Base-by-base conservation (phyloP, 1,140 invertebrate species). In the Polypedilum vanderplanki region DNA sequence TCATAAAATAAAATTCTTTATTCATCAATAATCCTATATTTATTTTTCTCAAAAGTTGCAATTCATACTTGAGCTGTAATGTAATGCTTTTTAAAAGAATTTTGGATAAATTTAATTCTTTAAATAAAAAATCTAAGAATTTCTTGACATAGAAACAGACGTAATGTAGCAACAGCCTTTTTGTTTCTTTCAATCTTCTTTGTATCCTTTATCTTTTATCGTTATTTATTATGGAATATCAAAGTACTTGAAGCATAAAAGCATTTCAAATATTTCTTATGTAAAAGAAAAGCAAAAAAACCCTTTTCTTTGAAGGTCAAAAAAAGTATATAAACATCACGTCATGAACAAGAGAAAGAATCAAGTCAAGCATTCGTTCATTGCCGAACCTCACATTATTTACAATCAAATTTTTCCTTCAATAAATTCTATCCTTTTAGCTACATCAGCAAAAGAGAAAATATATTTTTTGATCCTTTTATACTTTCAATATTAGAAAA, bases 371-470 rank as follows among this genome's bases (percentile, higher is more conserved):
- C 46, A 57, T 33, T 33, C 46, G 15, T 33, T 33, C 24, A 33
- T 57, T n/a, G n/a, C 46, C 12, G 46, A n/a, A 57, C 46, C 46
- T 57, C n/a, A 33, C 46, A 57, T n/a, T 57, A 57, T 57, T 57
- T 57, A 57, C 46, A 57, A 57, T 57, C 12, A 57, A 46, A 57
- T 57, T 12, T 57, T 57, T 15, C n/a, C 12, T n/a, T 57, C 46
- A 15, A 57, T 57, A 57, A 57, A 57, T 57, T 57, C 15, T 15
- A 57, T 15, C n/a, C 46, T 57, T n/a, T n/a, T 15, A 12, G n/a
- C 41, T 46, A 5, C 24, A 33, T 33, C 24, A 33, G 24, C 24
- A 33, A 33, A 33, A n/a, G n/a, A n/a, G n/a, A n/a, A 33, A 33
- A 33, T 33, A 33, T 33, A 1, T 33, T 33, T 33, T 33, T 33